These are phyloP conservation scores for Varanus komodoensis DNA, from an alignment of 2,113 vertebrate species.

Conservation along the genomic window DNA sequence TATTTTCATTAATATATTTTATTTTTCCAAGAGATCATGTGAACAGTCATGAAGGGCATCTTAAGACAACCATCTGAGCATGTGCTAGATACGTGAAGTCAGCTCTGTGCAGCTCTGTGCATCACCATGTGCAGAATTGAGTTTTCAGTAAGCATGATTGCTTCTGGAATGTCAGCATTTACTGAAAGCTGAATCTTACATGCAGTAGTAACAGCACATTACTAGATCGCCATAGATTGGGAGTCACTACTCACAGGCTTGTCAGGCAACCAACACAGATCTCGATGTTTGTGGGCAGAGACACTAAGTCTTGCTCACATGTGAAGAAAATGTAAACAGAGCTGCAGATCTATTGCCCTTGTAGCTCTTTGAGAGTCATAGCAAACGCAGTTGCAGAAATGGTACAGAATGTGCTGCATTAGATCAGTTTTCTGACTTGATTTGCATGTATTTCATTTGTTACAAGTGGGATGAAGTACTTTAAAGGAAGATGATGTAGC, in stretches of 20 bases:
- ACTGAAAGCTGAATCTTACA: not conserved
- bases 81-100: not conserved
- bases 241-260: not conserved
- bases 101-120: not conserved
- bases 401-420: not conserved
- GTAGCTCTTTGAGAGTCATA: constrained; percentile 32
- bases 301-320: constrained; percentile 55
- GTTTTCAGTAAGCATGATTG: constrained; percentile 1
- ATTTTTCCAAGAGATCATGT: constrained; percentile 53
- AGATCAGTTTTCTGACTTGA: not conserved
- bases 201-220: not conserved
- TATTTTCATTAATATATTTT: constrained; percentile 56
- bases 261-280: constrained; percentile 57
- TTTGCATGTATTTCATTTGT: constrained; percentile 20
- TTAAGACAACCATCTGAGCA: constrained; percentile 3
- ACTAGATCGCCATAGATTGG: not conserved
- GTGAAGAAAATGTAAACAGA: constrained; percentile 37
- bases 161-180: not conserved
- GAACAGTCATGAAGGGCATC: not conserved
- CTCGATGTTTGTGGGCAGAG: constrained; percentile 28
- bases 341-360: not conserved
- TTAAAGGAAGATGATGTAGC: not conserved
- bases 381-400: constrained; percentile 41
- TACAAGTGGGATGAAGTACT: constrained; percentile 10
- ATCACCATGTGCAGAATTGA: not conserved